Conservation (phyloP, 2,797 vertebrate species). For the Hydrocynus forskahlii region DNA sequence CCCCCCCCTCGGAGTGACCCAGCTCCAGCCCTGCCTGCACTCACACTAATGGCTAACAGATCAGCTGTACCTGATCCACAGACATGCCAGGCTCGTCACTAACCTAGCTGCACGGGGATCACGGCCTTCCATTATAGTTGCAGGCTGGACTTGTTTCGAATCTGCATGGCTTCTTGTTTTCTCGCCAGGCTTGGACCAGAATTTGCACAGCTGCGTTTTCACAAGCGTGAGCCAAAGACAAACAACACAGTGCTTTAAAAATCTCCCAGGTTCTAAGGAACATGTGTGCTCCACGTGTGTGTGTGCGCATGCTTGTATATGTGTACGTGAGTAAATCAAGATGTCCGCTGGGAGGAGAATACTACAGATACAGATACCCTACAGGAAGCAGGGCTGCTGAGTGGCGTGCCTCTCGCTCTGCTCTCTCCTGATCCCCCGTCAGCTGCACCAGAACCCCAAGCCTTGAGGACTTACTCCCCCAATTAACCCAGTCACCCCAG, state of each 20-base stretch:
- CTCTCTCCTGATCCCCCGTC: constrained; percentile 69
- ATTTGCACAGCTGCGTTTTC: constrained; percentile 58
- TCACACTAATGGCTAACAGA: constrained; percentile 76
- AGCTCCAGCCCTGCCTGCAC: constrained; percentile 54
- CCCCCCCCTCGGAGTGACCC: constrained; percentile 28
- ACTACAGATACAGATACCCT: constrained; percentile 41
- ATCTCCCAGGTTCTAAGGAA: constrained; percentile 36
- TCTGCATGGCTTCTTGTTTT: constrained; percentile 50
- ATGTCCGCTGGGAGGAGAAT: constrained; percentile 43
- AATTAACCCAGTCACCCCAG: constrained; percentile 69
- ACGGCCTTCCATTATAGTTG: constrained; percentile 23
- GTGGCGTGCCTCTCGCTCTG: constrained; percentile 58
- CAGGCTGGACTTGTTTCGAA: constrained; percentile 44
- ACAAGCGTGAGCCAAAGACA: constrained; percentile 32
- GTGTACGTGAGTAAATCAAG: constrained; percentile 47
- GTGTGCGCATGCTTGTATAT: not conserved
- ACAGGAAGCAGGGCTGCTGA: constrained; percentile 70
- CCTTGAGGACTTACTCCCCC: constrained; percentile 70
- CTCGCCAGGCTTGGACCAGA: constrained; percentile 20
- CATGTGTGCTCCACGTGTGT: constrained; percentile 61
- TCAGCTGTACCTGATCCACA: constrained; percentile 70
- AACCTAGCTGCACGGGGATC: constrained; percentile 36
- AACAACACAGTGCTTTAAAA: constrained; percentile 51
- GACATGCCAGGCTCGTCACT: constrained; percentile 21
- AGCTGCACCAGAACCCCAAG: constrained; percentile 66